Evolutionary conservation across 2,888 invertebrate species (phyloP).

Genomic region (Dichetophora obliterata): DNA sequence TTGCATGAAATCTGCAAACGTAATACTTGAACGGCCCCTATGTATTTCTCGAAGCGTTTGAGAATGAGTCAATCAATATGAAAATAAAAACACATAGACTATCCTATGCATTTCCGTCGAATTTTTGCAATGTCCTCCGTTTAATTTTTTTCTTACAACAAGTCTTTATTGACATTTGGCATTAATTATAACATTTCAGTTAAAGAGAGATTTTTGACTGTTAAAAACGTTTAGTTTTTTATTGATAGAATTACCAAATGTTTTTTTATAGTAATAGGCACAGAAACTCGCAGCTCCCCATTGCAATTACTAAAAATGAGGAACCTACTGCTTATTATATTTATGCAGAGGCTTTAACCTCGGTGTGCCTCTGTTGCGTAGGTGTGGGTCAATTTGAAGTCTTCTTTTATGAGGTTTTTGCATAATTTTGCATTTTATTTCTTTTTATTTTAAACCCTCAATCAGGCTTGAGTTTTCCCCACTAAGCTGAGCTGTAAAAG

Average conservation of each 20-base stretch:
- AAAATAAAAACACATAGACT: too few relatives aligned
- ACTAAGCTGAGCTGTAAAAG: not conserved
- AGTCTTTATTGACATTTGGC: too few relatives aligned
- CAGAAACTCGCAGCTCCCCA: not conserved
- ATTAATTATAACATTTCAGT: too few relatives aligned
- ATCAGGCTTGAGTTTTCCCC: not conserved
- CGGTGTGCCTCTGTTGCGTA: not conserved
- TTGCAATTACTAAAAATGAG: constrained; percentile 32
- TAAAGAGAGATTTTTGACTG: too few relatives aligned
- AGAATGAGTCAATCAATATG: too few relatives aligned
- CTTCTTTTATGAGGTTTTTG: constrained; percentile 8
- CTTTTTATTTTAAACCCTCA: not conserved
- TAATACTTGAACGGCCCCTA: too few relatives aligned
- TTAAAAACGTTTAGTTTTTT: too few relatives aligned
- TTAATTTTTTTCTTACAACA: too few relatives aligned
- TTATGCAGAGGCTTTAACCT: constrained; percentile 12
- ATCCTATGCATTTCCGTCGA: too few relatives aligned
- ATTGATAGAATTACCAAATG: not conserved
- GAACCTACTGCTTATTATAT: constrained; percentile 14
- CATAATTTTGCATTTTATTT: not conserved
- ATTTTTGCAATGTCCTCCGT: too few relatives aligned
- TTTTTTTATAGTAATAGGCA: not conserved
- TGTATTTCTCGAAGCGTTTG: too few relatives aligned
- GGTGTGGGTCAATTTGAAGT: constrained; percentile 28
- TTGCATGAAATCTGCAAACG: too few relatives aligned